Base-by-base conservation (phyloP, 92 coral and sea anemone genomes). In the Phymanthus crucifer region DNA sequence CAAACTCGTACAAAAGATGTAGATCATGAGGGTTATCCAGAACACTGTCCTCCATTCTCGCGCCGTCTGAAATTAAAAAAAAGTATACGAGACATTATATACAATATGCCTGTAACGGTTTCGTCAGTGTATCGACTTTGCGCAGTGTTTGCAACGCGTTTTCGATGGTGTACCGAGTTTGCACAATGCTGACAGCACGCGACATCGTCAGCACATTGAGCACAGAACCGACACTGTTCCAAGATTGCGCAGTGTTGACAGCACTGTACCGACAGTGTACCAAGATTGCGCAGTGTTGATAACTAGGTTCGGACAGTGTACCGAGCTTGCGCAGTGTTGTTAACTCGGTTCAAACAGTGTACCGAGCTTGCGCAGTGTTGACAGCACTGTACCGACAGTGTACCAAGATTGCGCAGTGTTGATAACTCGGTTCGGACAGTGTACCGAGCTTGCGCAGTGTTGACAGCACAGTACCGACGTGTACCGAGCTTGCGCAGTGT, bases 31-130 rank as follows among this genome's bases (percentile, higher is more conserved):
- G 0, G 98, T 89, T 26, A 85, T 79, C 98, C 98, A 93, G 79
- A 93, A 93, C 23, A 93, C 98, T 32, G 88, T 80, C 4, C 90
- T 88, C 98, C 98, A 93, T 76, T 93, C 98, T 5, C 66, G 48
- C 0, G 89, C 90, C 1, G 94, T 93, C 98, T 93, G 90, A 14
- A 76, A 73, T 0, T 14, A 54, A 38, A 72, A 52, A 6, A 21
- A 8, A 8, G 27, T 21, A 1, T 21, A 14, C 21, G 27, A 4
- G 7, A 11, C 6, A 0, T 54, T 21, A 24, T 21, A 6, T 54
- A 21, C 64, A 54, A 9, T 21, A 19, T 19, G 18, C 9, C 26
- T 52, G 61, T 5, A 43, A 43, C 13, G 48, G 64, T 54, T 54
- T 5, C 64, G 27, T 2, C 27, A 4, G 27, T 54, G 21, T 54